A percentile compares a stretch with the other conserved stretches of the same genome.
phyloP scores from a whole-genome alignment of 2,113 vertebrate species.

The Strix uralensis region DNA sequence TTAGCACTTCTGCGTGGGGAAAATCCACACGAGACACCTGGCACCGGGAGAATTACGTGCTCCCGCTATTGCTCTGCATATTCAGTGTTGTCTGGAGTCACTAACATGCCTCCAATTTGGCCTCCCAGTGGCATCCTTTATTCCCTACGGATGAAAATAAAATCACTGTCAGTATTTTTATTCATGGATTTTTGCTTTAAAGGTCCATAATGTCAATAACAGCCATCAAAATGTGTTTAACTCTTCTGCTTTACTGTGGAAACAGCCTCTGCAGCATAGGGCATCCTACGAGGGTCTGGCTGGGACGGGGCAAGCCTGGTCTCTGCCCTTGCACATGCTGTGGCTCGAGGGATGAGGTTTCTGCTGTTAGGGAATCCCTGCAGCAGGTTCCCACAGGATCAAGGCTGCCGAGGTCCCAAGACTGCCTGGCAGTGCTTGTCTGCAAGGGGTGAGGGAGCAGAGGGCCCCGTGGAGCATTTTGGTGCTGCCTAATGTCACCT shows the following conservation, averaged over 20 bases:
- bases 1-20: neutral
- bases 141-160: neutral
- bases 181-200: neutral
- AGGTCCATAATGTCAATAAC: neutral
- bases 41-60: neutral
- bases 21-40: fast-evolving
- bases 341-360: neutral
- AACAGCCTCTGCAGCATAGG: neutral
- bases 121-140: neutral
- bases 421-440: neutral
- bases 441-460: neutral
- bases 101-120: neutral
- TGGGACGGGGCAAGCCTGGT: neutral
- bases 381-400: neutral
- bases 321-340: neutral
- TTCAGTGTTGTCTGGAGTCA: neutral
- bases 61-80: fast-evolving
- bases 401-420: neutral
- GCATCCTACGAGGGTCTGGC: neutral
- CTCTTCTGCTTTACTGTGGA: neutral
- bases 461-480: fast-evolving
- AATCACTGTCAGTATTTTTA: neutral
- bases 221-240: neutral
- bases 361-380: neutral
- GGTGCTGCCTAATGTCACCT: neutral